Conservation (phyloP, 1,140 invertebrate species). For the Hormaphis cornu region DNA sequence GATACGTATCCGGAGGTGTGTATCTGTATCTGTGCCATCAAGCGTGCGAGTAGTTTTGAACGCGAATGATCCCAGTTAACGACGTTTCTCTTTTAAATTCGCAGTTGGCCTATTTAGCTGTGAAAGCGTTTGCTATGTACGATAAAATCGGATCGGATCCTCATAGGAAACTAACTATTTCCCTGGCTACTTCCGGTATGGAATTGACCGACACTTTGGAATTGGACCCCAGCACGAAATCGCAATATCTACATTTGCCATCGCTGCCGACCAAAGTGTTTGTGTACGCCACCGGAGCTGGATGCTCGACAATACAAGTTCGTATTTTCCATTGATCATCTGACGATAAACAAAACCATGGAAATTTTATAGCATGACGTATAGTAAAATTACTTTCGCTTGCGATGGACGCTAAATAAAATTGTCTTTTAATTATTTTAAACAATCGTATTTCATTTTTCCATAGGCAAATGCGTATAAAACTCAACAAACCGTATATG, state of each 20-base stretch:
- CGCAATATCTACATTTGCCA: conserved; percentile 48
- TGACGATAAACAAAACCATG: background rate
- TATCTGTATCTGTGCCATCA: background rate
- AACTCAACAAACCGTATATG: too few species aligned
- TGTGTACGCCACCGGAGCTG: conserved; percentile 55
- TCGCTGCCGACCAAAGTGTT: conserved; percentile 56
- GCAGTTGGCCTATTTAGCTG: conserved; percentile 48
- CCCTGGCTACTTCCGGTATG: conserved; percentile 56
- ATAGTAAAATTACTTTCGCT: background rate
- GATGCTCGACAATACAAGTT: conserved; percentile 55
- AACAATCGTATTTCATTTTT: too few species aligned
- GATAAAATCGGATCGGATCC: conserved; percentile 49
- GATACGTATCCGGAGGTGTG: conserved; percentile 48
- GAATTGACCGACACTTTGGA: conserved; percentile 55
- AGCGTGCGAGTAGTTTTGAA: too few species aligned
- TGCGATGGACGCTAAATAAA: background rate
- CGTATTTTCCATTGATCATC: conserved; percentile 23
- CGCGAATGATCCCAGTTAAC: too few species aligned
- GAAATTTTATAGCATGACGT: background rate
- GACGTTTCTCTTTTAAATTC: conserved; percentile 23
- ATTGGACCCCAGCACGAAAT: conserved; percentile 46
- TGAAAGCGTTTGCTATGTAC: conserved; percentile 50
- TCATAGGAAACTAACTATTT: conserved; percentile 52
- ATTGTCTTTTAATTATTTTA: too few species aligned
- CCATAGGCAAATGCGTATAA: too few species aligned